Base-by-base conservation (phyloP, 64 coral and sea anemone species). In the Trachythela sp. region DNA sequence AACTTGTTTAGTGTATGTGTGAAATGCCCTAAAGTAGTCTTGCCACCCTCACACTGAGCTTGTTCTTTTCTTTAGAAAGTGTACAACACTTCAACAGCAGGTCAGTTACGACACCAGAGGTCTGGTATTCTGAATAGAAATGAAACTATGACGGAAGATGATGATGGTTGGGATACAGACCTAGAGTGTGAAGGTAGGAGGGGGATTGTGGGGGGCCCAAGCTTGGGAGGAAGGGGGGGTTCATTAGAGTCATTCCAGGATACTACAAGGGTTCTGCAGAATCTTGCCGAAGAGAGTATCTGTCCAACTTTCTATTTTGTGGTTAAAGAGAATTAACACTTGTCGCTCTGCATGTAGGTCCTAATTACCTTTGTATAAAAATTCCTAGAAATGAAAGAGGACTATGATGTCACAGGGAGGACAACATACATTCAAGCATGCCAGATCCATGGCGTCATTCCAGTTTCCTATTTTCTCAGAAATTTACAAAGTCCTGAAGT, bases 401-500 rank as follows among this genome's bases (percentile, higher is more conserved):
- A 99, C 34, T 99, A 95, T 91, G 96, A 99, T 86, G 91, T 99
- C 1, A 99, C 93, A 17, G 96, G 96, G 71, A 94, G 89, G 60
- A 89, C 91, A 17, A 94, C 96, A 11, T 99, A 99, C 70, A 58
- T 99, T 22, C 96, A 99, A 85, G 96, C 96, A 42, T 99, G 93
- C 31, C 58, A 86, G n/a, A 91, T 93, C 1, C 85, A 91, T 32
- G 92, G 86, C 27, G 96, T 99, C 33, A 92, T 99, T 15, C 96
- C 96, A 20, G 96, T 86, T 27, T 99, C 96, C 33, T 99, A 84
- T 80, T 99, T 99, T 85, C 88, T 95, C 42, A 91, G 96, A 29
- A 93, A 99, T 72, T 84, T 99, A 87, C 93, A 93, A 84, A 49
- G 91, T 56, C 40, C 93, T 27, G 93, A 99, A 31, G 68, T 99